These are phyloP conservation scores for Oplegnathus fasciatus DNA, from an alignment of 2,113 vertebrate genomes.

Conservation along the genomic window DNA sequence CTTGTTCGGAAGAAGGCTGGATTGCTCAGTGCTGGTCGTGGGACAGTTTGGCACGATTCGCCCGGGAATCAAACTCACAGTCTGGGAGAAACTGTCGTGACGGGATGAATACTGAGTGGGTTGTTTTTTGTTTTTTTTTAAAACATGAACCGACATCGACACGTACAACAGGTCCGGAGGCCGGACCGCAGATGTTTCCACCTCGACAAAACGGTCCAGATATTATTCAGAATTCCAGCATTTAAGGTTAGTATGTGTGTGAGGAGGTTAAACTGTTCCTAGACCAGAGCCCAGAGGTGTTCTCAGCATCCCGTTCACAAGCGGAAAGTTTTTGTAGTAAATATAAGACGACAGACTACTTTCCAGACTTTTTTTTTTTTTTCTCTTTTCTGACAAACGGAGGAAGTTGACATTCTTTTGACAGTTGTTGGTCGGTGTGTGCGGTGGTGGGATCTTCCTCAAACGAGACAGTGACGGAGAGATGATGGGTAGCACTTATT, in stretches of 20 bases:
- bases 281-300: conserved; percentile 39
- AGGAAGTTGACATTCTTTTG: conserved; percentile 57
- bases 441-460: conserved; percentile 37
- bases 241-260: conserved; percentile 51
- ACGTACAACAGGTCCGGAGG: conserved; percentile 40
- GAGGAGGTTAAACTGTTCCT: conserved; percentile 48
- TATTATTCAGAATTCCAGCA: conserved; percentile 60
- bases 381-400: conserved; percentile 68
- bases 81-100: conserved; percentile 43
- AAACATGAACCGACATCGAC: conserved; percentile 61
- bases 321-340: conserved; percentile 38
- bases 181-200: conserved; percentile 20
- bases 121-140: conserved; percentile 3
- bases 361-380: conserved; percentile 45
- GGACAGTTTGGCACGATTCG: conserved; percentile 67
- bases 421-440: conserved; percentile 28
- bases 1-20: conserved; percentile 33
- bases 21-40: conserved; percentile 70
- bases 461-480: conserved; percentile 55
- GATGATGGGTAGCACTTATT: conserved; percentile 56
- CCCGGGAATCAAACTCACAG: conserved; percentile 42
- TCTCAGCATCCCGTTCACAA: conserved; percentile 37
- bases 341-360: conserved; percentile 57
- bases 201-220: conserved; percentile 26
- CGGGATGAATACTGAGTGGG: conserved; percentile 55